Evolutionary conservation across 2,888 invertebrate genomes (phyloP).

Genomic region (Dromius quadrimaculatus): DNA sequence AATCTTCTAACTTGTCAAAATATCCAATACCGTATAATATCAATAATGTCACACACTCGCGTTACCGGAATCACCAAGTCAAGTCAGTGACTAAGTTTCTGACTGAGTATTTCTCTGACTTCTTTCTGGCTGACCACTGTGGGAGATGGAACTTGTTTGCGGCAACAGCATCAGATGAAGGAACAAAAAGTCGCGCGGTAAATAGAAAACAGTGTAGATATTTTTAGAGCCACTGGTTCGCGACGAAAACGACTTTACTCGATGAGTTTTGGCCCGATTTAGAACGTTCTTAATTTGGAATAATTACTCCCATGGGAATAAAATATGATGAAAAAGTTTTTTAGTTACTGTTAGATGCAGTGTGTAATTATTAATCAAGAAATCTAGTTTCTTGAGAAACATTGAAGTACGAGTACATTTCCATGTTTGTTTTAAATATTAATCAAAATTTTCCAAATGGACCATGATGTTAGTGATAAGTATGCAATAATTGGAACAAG

Average conservation of each 20-base stretch:
- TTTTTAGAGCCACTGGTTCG: slow-evolving; percentile 53
- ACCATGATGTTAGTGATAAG: too few relatives aligned
- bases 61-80: slow-evolving; percentile 33
- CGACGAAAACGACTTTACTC: slow-evolving; percentile 41
- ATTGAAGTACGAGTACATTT: too few relatives aligned
- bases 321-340: slow-evolving; percentile 13
- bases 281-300: not conserved
- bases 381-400: too few relatives aligned
- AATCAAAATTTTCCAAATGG: too few relatives aligned
- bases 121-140: slow-evolving; percentile 21
- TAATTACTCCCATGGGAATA: not conserved
- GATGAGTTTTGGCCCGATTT: slow-evolving; percentile 1
- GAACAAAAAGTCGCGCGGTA: slow-evolving; percentile 56
- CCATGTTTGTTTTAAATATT: too few relatives aligned
- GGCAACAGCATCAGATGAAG: slow-evolving; percentile 54
- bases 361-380: not conserved
- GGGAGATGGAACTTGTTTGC: slow-evolving; percentile 57
- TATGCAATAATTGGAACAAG: too few relatives aligned
- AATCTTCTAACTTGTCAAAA: too few relatives aligned
- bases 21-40: too few relatives aligned
- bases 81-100: too few relatives aligned
- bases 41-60: not conserved
- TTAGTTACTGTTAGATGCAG: not conserved
- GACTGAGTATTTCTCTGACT: not conserved
- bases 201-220: slow-evolving; percentile 54